Conservation (phyloP, 2,888 invertebrate genomes). For the Gastracanthus pulcherrimus region DNA sequence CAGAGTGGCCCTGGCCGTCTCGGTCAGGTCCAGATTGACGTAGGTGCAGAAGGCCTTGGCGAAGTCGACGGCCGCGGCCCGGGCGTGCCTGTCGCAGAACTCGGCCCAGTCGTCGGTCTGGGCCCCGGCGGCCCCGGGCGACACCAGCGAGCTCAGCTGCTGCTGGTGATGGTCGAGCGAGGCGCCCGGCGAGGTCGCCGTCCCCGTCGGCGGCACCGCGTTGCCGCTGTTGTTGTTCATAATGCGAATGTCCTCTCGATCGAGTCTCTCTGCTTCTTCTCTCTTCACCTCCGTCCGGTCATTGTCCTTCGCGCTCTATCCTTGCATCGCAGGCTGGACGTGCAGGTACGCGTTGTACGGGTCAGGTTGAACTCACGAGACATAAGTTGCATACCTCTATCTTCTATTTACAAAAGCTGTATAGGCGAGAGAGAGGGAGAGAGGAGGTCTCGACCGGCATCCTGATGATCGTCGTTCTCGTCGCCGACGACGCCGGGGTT, state of each 20-base stretch:
- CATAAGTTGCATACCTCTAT: no score
- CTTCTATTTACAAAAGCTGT: no score
- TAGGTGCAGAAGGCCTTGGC: constrained; percentile 91
- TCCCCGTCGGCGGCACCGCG: not conserved
- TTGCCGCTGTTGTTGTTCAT: not conserved
- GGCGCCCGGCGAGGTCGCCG: constrained; percentile 3
- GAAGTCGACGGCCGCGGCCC: constrained; percentile 91
- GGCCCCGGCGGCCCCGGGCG: constrained; percentile 3
- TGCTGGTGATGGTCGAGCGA: no score
- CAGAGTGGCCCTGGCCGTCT: constrained; percentile 82
- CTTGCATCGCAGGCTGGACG: no score
- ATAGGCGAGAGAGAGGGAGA: no score
- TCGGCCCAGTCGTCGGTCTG: constrained; percentile 89
- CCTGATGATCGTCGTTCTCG: no score
- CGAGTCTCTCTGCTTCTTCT: not conserved
- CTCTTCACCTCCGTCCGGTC: no score
- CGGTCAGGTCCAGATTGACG: constrained; percentile 85
- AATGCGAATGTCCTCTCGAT: not conserved
- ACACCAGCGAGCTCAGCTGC: not conserved
- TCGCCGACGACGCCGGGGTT: no score
- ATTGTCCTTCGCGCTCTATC: no score
- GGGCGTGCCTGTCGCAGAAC: constrained; percentile 92
- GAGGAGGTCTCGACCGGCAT: no score
- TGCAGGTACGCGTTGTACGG: no score
- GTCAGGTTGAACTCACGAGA: no score